Percentiles rank a stretch among this genome's conserved stretches.
phyloP scores from a whole-genome alignment of 2,113 vertebrate genomes.

The Oryzias celebensis region DNA sequence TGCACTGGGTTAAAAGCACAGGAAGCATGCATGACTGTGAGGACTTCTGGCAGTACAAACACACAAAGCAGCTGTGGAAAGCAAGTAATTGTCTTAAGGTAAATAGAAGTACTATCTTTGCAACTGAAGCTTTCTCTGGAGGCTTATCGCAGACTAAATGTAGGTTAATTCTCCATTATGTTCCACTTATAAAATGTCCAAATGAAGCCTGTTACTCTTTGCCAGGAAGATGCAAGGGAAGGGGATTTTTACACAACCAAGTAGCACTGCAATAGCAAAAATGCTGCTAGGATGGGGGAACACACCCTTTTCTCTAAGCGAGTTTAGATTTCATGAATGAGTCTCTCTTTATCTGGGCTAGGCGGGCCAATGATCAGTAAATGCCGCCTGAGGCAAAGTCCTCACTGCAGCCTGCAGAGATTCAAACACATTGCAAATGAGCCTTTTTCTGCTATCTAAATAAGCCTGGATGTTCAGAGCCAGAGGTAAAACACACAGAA shows the following conservation, averaged over 20 bases:
- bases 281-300: constrained; percentile 29
- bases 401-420: constrained; percentile 32
- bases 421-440: constrained; percentile 52
- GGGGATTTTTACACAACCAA: constrained; percentile 42
- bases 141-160: constrained; percentile 44
- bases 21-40: constrained; percentile 35
- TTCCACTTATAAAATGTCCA: constrained; percentile 63
- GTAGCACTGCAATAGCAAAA: constrained; percentile 24
- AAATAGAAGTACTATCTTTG: constrained; percentile 48
- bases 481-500: constrained; percentile 35
- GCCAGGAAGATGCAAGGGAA: constrained; percentile 24
- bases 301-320: constrained; percentile 32
- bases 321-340: constrained; percentile 64
- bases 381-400: constrained; percentile 56
- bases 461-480: constrained; percentile 35
- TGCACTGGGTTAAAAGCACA: constrained; percentile 40
- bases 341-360: constrained; percentile 58
- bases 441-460: constrained; percentile 37
- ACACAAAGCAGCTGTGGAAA: constrained; percentile 46
- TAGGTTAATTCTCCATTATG: constrained; percentile 39
- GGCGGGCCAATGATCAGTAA: constrained; percentile 47
- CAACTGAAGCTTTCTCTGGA: not conserved
- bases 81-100: constrained; percentile 67
- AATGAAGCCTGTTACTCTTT: constrained; percentile 36
- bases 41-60: constrained; percentile 58